Evolutionary conservation across 1,140 invertebrate species (phyloP), one percentile per base, ranked within the genome.

Genomic region (Vanessa atalanta): DNA sequence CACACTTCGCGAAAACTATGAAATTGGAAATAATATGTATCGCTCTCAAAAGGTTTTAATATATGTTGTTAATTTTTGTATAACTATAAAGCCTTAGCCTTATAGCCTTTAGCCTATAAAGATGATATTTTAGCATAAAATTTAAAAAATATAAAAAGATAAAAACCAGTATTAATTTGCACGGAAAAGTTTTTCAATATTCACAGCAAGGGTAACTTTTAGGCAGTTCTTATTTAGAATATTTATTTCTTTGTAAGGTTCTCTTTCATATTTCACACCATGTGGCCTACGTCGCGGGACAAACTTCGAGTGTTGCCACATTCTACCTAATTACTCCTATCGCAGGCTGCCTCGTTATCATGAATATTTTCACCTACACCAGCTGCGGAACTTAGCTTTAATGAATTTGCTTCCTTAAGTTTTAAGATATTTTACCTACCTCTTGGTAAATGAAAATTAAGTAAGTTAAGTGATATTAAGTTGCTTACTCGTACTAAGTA

Each of bases 261-360:
- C 63, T 68, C 72, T 77, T 66, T 61, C 66, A 66, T 69, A 72
- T 66, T 65, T 73, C 63, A 55, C 53, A 61, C 60, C 70, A 78
- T 68, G 70, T 66, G 77, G 70, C 53, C 67, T 73, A 60, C 71
- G 67, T 77, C 75, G 70, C 61, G 69, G 65, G 67, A 78, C 51
- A 70, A 72, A 78, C 50, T 78, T 73, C 47, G 63, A 31, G 67
- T 65, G 75, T 70, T 57, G 48, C 66, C 47, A 70, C 63, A 74
- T 74, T 69, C 50, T 43, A 68, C 67, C 72, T 74, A 69, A 74
- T 74, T 74, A 74, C 67, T 64, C 47, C 67, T 47, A 74, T 43
- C 65, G 61, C 70, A 47, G n/a, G 57, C 37, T 65, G 14, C 48
- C 65, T 68, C 65, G 53, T 73, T 67, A 74, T 70, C 37, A 51